Percentiles rank a stretch among this genome's conserved stretches.
These are phyloP conservation scores for Epistrophe grossulariae DNA, from an alignment of 2,888 invertebrate genomes.

Conservation along the genomic window DNA sequence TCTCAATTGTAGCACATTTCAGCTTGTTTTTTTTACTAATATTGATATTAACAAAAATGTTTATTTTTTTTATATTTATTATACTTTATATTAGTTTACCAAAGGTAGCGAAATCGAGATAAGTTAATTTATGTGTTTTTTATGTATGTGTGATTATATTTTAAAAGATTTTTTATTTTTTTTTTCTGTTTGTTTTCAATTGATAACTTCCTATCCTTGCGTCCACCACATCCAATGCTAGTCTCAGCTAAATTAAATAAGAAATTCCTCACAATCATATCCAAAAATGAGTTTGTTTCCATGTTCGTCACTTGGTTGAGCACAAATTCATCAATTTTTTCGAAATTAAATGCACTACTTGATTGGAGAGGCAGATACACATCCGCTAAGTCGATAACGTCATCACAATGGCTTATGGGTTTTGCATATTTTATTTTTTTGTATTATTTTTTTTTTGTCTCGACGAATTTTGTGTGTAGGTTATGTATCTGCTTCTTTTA, in stretches of 20 bases:
- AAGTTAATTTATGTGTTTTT: constrained; percentile 45
- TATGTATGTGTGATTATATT: constrained; percentile 38
- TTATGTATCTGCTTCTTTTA: constrained; percentile 13
- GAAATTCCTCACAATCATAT: constrained; percentile 49
- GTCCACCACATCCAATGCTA: constrained; percentile 32
- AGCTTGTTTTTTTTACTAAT: constrained; percentile 69
- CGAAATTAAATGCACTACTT: constrained; percentile 15
- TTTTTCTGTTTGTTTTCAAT: constrained; percentile 19
- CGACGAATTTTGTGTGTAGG: constrained; percentile 12
- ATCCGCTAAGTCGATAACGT: constrained; percentile 5
- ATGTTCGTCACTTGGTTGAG: constrained; percentile 60
- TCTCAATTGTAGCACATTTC: constrained; percentile 75
- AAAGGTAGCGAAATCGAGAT: constrained; percentile 13
- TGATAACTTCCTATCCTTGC: constrained; percentile 21
- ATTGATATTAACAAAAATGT: constrained; percentile 41
- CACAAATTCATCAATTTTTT: constrained; percentile 69
- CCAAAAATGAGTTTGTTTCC: constrained; percentile 43
- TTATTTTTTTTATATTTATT: constrained; percentile 19
- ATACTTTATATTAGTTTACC: background rate
- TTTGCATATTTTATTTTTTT: constrained; percentile 8
- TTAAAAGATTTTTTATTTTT: constrained; percentile 16
- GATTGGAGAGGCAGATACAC: constrained; percentile 13
- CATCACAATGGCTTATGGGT: constrained; percentile 35
- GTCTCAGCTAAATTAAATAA: constrained; percentile 15
- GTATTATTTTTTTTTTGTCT: background rate